These are phyloP conservation scores for Distichodus sexfasciatus DNA, from an alignment of 2,797 vertebrate genomes.

Conservation along the genomic window DNA sequence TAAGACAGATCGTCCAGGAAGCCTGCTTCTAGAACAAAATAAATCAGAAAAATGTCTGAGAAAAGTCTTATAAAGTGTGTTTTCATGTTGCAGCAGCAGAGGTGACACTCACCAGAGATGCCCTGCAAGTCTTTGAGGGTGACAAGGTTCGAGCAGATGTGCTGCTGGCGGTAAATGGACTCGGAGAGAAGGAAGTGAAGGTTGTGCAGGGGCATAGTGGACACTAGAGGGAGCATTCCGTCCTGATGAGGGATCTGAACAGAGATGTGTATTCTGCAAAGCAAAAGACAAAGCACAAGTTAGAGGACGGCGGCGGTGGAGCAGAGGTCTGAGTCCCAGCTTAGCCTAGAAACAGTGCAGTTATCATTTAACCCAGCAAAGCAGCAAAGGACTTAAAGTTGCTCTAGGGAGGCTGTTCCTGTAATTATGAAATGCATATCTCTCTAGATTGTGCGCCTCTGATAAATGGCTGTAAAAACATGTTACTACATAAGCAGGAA, in stretches of 20 bases:
- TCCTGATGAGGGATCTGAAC: constrained; percentile 99
- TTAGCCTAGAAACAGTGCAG: too few species aligned
- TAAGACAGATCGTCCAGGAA: constrained; percentile 86
- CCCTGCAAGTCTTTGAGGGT: constrained; percentile 83
- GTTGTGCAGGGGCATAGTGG: constrained; percentile 95
- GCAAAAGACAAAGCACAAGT: neutral
- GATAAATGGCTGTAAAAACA: too few species aligned
- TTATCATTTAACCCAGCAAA: too few species aligned
- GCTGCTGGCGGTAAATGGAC: constrained; percentile 96
- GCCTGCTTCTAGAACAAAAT: constrained; percentile 76
- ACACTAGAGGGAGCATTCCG: constrained; percentile 95
- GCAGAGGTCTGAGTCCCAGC: too few species aligned
- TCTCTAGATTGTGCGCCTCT: too few species aligned
- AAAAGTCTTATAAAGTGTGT: neutral
- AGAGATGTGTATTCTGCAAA: constrained; percentile 91
- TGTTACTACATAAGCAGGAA: too few species aligned
- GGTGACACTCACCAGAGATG: constrained; percentile 79
- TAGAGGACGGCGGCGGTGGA: too few species aligned
- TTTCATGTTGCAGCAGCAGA: neutral
- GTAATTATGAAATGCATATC: too few species aligned
- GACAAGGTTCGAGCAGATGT: constrained; percentile 94
- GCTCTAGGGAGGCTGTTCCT: too few species aligned
- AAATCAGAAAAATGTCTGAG: neutral
- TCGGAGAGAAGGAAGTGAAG: constrained; percentile 95
- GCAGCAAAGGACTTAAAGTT: too few species aligned